Evolutionary conservation across 2,888 invertebrate genomes (phyloP).

Genomic region (Beris chalybata): DNA sequence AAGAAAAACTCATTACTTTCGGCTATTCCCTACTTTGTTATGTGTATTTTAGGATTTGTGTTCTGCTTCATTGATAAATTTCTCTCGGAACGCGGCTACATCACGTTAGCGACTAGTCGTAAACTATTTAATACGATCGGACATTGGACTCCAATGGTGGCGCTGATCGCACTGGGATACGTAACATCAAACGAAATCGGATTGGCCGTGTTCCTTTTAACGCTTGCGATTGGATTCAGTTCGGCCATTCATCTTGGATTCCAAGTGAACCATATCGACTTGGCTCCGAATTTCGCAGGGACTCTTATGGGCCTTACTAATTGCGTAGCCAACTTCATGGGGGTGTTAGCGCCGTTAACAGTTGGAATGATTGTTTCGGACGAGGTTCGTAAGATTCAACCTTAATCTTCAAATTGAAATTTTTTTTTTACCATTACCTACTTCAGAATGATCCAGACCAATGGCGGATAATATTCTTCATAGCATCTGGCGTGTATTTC

Average conservation of each 20-base stretch:
- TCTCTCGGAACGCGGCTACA: slow-evolving; percentile 54
- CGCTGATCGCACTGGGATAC: slow-evolving; percentile 60
- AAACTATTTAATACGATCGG: slow-evolving; percentile 55
- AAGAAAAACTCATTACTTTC: slow-evolving; percentile 60
- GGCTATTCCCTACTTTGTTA: slow-evolving; percentile 61
- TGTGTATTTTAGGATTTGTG: slow-evolving; percentile 60
- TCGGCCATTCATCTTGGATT: slow-evolving; percentile 65
- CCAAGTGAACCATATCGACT: slow-evolving; percentile 69
- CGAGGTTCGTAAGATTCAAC: slow-evolving; percentile 54
- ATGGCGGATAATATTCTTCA: slow-evolving; percentile 63
- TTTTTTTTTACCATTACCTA: slow-evolving; percentile 4
- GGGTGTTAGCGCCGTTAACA: slow-evolving; percentile 65
- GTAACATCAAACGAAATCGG: slow-evolving; percentile 55
- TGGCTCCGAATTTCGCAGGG: slow-evolving; percentile 71
- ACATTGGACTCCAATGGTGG: slow-evolving; percentile 60
- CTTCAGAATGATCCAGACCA: slow-evolving; percentile 50
- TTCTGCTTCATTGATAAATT: slow-evolving; percentile 59
- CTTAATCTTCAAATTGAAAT: not conserved
- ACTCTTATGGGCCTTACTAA: slow-evolving; percentile 72
- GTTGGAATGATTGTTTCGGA: slow-evolving; percentile 62
- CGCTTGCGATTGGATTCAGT: slow-evolving; percentile 65
- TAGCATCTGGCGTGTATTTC: slow-evolving; percentile 60
- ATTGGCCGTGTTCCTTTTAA: slow-evolving; percentile 60
- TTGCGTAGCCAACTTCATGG: slow-evolving; percentile 64
- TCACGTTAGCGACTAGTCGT: slow-evolving; percentile 51